Conservation (phyloP, 2,113 vertebrate species). For the Rhinoptilus africanus region DNA sequence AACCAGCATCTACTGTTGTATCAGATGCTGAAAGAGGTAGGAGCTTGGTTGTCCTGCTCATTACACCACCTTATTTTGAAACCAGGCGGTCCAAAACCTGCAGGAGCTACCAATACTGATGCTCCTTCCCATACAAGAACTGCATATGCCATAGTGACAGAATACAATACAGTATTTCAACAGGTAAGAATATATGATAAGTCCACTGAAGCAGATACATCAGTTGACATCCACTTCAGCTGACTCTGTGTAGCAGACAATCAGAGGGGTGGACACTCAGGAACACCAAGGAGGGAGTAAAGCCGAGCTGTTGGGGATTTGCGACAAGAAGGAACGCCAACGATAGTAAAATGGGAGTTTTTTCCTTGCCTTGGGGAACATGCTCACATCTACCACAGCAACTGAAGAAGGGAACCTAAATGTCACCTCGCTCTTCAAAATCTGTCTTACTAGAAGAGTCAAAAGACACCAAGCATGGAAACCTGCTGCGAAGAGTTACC, state of each 20-base stretch:
- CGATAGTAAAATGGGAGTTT: background rate
- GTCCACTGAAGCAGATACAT: background rate
- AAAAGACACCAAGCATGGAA: background rate
- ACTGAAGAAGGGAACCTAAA: background rate
- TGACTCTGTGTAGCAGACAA: background rate
- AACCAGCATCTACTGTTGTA: background rate
- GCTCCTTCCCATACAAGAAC: background rate
- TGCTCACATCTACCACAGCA: background rate
- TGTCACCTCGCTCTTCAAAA: background rate
- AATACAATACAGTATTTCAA: background rate
- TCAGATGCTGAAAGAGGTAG: background rate
- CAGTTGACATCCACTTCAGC: background rate
- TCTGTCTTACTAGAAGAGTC: background rate
- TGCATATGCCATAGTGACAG: background rate
- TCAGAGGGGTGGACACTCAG: background rate
- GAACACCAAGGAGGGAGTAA: background rate
- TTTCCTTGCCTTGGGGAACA: background rate
- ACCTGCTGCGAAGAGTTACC: background rate
- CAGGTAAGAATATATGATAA: background rate
- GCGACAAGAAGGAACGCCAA: background rate
- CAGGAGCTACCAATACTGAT: background rate
- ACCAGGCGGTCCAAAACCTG: background rate
- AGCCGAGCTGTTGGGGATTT: background rate
- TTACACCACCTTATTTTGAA: background rate
- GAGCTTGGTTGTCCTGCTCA: background rate